These are phyloP conservation scores for Parus major DNA, from an alignment of 2,113 vertebrate species.

Conservation along the genomic window DNA sequence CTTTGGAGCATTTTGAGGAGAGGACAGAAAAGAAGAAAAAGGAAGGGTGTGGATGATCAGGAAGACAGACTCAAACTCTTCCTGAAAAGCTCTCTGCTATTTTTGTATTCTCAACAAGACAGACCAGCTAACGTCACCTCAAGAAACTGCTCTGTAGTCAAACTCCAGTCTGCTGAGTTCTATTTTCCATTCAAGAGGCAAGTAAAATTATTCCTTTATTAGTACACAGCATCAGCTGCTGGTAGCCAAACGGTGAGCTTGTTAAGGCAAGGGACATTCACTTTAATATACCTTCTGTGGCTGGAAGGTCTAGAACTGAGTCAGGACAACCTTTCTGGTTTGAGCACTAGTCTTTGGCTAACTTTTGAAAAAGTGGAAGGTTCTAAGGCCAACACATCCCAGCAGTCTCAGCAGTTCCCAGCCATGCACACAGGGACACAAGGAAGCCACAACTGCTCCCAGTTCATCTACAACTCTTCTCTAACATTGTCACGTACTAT, in stretches of 20 bases:
- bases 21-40: background rate
- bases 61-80: background rate
- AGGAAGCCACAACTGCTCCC: background rate
- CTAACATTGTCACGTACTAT: too few species aligned
- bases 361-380: background rate
- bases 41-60: background rate
- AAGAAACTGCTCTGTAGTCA: background rate
- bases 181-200: background rate
- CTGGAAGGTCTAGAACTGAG: background rate
- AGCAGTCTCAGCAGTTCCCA: background rate
- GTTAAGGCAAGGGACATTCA: background rate
- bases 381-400: background rate
- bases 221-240: background rate
- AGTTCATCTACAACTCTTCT: background rate
- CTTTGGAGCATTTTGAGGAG: background rate
- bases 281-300: background rate
- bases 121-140: background rate
- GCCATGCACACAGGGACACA: accelerated
- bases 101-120: background rate
- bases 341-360: background rate
- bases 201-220: background rate
- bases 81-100: background rate
- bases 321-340: background rate
- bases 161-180: background rate
- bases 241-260: background rate